Evolutionary conservation across 1,140 invertebrate species (phyloP).

Genomic region (Zaprionus ghesquierei): DNA sequence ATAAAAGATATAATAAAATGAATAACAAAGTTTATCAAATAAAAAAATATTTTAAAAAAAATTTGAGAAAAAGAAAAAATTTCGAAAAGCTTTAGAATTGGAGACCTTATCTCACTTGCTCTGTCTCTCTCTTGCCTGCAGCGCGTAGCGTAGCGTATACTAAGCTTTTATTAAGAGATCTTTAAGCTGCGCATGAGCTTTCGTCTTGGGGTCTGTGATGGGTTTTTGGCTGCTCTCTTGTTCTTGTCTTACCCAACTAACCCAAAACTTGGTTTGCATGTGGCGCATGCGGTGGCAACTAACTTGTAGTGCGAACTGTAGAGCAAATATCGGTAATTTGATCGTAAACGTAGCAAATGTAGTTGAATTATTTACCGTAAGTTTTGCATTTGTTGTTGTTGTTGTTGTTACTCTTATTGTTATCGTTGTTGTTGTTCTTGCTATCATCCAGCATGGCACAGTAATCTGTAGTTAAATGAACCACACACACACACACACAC

Average conservation of each 20-base stretch:
- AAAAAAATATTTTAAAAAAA: no score
- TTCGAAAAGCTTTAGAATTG: no score
- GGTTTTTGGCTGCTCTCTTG: constrained; percentile 8
- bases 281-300: background rate
- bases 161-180: constrained; percentile 20
- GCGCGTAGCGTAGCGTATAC: constrained; percentile 4
- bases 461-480: constrained; percentile 27
- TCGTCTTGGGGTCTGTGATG: constrained; percentile 6
- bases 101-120: no score
- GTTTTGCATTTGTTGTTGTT: constrained; percentile 5
- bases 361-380: constrained; percentile 11
- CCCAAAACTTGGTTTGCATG: background rate
- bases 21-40: background rate
- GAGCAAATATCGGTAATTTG: background rate
- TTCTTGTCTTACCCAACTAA: background rate
- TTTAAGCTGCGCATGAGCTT: constrained; percentile 19
- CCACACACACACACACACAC: constrained; percentile 6
- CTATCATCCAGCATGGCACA: constrained; percentile 30
- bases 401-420: background rate
- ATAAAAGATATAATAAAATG: background rate
- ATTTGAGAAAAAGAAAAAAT: no score
- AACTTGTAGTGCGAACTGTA: constrained; percentile 13
- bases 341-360: constrained; percentile 5
- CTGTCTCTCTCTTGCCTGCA: constrained; percentile 7
- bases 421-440: constrained; percentile 10